These are phyloP conservation scores for Drosophila parabipectinata DNA, from an alignment of 1,140 invertebrate genomes.

Conservation along the genomic window DNA sequence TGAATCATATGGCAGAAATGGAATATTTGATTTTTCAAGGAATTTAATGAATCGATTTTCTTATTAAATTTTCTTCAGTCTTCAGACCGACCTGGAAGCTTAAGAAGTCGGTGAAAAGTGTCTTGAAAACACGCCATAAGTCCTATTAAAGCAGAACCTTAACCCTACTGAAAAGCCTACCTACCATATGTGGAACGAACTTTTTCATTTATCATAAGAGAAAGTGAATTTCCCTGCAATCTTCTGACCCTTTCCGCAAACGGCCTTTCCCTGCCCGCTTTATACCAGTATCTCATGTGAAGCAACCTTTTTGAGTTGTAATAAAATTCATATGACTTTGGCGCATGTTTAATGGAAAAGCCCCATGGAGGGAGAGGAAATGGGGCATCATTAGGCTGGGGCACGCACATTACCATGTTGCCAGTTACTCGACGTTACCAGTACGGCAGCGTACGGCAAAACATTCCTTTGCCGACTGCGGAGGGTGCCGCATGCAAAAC, in stretches of 20 bases:
- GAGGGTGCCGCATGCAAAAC: constrained; percentile 69
- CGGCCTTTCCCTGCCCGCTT: not conserved
- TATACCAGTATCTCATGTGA: constrained; percentile 16
- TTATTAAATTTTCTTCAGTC: not conserved
- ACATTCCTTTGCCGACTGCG: not conserved
- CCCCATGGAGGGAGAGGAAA: constrained; percentile 1
- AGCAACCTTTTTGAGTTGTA: constrained; percentile 73
- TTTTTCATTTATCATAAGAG: constrained; percentile 59
- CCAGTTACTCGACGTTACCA: constrained; percentile 12
- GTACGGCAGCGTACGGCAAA: not conserved
- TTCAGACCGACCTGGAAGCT: not conserved
- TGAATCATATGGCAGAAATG: not conserved
- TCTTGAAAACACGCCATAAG: constrained; percentile 59
- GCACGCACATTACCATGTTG: constrained; percentile 73
- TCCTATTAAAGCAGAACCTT: constrained; percentile 46
- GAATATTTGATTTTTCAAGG: too few relatives aligned
- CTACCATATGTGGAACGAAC: constrained; percentile 40
- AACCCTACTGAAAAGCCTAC: constrained; percentile 30
- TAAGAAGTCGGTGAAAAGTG: constrained; percentile 13
- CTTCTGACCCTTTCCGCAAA: constrained; percentile 5
- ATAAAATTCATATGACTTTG: constrained; percentile 81
- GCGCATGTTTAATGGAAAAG: constrained; percentile 74
- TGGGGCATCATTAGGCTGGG: constrained; percentile 71
- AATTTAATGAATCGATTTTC: too few relatives aligned
- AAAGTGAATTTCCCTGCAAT: constrained; percentile 25